Conservation (phyloP, 2,797 vertebrate species). For the Limosa lapponica region DNA sequence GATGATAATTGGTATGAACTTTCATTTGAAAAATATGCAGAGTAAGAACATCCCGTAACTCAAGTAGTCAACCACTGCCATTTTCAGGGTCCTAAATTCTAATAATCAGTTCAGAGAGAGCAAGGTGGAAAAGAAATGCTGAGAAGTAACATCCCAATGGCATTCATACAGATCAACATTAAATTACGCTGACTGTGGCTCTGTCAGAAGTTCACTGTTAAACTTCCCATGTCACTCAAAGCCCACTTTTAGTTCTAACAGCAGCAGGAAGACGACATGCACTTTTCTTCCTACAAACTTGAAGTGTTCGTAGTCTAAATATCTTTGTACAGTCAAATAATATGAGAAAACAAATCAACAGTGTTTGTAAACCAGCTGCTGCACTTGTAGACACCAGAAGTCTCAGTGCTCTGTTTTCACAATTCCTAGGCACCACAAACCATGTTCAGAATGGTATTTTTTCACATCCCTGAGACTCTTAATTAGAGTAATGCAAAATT, state of each 20-base stretch:
- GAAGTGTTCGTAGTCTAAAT: not conserved
- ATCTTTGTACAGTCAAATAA: not conserved
- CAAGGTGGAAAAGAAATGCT: not conserved
- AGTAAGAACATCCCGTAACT: not conserved
- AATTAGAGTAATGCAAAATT: not conserved
- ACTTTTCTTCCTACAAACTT: not conserved
- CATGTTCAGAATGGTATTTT: not conserved
- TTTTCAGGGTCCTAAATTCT: not conserved
- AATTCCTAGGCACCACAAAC: not conserved
- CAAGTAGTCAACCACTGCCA: not conserved
- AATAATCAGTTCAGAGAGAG: not conserved
- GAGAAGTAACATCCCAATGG: not conserved
- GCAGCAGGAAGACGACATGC: not conserved
- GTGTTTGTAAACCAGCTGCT: not conserved
- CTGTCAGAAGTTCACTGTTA: not conserved
- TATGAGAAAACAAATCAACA: not conserved
- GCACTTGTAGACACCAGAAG: not conserved
- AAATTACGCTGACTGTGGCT: not conserved
- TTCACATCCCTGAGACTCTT: not conserved
- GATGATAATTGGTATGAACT: accelerated
- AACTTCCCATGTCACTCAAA: not conserved
- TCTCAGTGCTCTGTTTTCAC: not conserved
- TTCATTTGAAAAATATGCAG: not conserved
- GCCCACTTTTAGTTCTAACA: not conserved
- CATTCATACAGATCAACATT: not conserved